A percentile compares a stretch with the other conserved stretches of the same genome.
Evolutionary conservation across 2,797 vertebrate genomes (phyloP).

Genomic region (Threskiornis aethiopicus): DNA sequence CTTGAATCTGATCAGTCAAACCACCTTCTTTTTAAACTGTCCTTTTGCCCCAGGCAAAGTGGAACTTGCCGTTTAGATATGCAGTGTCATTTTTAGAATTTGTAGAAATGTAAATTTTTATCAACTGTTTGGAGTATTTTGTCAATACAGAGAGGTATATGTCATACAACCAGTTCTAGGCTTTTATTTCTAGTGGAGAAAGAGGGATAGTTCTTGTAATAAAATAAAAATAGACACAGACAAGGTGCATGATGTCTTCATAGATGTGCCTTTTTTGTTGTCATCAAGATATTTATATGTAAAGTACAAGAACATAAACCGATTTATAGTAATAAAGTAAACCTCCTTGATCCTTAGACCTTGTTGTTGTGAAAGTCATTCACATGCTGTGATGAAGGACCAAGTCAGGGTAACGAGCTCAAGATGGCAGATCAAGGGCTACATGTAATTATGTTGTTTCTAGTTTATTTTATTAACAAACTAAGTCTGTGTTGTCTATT

Average conservation of each 20-base stretch:
- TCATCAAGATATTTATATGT: neutral
- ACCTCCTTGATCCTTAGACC: neutral
- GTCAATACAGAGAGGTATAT: neutral
- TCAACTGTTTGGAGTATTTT: conserved; percentile 40
- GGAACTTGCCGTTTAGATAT: neutral
- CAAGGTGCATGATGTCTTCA: neutral
- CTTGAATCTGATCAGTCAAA: neutral
- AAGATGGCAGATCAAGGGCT: too few relatives aligned
- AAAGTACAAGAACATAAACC: neutral
- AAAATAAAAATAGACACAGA: neutral
- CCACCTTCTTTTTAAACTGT: neutral
- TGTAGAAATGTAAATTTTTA: conserved; percentile 45
- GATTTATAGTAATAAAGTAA: neutral
- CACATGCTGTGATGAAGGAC: accelerated
- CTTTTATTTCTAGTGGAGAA: neutral
- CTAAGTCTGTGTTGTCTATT: accelerated
- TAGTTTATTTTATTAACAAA: too few relatives aligned
- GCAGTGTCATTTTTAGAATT: conserved; percentile 45
- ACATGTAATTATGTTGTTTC: accelerated
- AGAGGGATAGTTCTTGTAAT: neutral
- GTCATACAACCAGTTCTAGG: neutral
- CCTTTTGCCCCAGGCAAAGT: neutral
- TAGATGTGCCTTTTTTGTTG: neutral
- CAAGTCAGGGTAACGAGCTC: neutral
- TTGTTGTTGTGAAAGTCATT: neutral